Conservation (phyloP, 2,888 invertebrate genomes). For the Tipula unca region DNA sequence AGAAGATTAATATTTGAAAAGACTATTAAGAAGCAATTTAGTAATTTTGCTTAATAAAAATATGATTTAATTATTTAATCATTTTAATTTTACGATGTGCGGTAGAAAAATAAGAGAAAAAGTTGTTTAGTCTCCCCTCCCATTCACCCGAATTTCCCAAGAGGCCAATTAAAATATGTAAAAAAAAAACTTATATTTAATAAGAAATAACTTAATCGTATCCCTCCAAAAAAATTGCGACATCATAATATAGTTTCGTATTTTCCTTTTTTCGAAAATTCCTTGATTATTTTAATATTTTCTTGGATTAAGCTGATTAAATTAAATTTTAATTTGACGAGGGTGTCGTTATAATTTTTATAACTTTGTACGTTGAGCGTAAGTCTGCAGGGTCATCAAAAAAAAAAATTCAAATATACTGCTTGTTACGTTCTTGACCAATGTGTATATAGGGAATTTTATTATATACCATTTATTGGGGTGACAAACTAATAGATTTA, state of each 20-base stretch:
- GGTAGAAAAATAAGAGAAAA: background rate
- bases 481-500: too few relatives aligned
- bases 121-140: background rate
- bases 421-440: too few relatives aligned
- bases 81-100: background rate
- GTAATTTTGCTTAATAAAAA: background rate
- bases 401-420: background rate
- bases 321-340: background rate
- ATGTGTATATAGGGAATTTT: too few relatives aligned
- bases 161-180: background rate
- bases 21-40: background rate
- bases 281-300: background rate
- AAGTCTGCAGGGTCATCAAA: background rate
- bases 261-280: background rate
- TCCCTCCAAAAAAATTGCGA: background rate
- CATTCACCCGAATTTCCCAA: background rate
- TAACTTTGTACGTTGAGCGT: background rate
- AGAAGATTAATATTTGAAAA: background rate
- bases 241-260: background rate
- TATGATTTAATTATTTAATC: constrained; percentile 8
- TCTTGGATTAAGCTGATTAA: background rate
- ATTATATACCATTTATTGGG: too few relatives aligned
- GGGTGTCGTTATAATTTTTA: background rate
- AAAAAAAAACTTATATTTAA: background rate
- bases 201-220: background rate